phyloP scores from a whole-genome alignment of 2,888 invertebrate genomes.

The Napeogenes inachia region DNA sequence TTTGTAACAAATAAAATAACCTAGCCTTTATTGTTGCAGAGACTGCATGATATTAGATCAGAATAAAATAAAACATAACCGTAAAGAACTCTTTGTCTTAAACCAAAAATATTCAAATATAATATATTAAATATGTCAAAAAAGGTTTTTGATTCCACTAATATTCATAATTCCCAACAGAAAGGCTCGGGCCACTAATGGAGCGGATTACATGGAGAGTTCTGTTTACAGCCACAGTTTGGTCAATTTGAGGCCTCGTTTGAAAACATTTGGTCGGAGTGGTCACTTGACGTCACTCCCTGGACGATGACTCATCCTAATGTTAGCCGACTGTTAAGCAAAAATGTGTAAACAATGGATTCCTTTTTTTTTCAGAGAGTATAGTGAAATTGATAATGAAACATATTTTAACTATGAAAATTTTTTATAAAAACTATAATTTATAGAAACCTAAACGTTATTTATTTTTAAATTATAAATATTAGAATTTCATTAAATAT shows the following conservation, averaged over 20 bases:
- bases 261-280: constrained; percentile 15
- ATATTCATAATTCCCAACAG: constrained; percentile 12
- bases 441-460: no score
- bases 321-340: not conserved
- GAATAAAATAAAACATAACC: no score
- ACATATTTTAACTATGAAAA: no score
- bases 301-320: not conserved
- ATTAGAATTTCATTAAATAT: no score
- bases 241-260: constrained; percentile 18
- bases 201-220: constrained; percentile 20
- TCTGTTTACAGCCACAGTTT: constrained; percentile 22
- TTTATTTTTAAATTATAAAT: no score
- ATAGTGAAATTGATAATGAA: no score
- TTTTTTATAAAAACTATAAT: no score
- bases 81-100: not conserved
- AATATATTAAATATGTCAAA: not conserved
- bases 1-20: no score
- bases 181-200: constrained; percentile 13
- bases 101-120: not conserved
- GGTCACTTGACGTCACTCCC: constrained; percentile 11
- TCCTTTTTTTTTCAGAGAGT: no score
- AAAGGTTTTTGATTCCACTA: not conserved
- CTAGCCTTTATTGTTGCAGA: no score
- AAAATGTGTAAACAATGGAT: no score
- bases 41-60: no score